Base-by-base conservation (phyloP, 2,113 vertebrate genomes). In the Aleadryas rufinucha region DNA sequence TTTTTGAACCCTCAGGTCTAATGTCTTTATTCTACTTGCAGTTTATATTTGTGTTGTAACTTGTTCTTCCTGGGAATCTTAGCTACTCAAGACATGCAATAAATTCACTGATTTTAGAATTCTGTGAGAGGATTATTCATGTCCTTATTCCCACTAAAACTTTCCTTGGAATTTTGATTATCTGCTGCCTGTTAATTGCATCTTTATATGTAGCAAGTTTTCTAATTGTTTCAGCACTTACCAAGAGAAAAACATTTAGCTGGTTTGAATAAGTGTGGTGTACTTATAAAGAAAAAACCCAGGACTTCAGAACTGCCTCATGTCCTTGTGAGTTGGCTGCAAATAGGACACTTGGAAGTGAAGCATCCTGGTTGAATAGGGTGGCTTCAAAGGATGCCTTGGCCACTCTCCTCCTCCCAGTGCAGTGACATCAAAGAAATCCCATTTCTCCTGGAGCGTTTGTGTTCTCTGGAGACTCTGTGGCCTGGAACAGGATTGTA, bases 381-480 rank as follows among this genome's bases (percentile, higher is more conserved):
- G 16, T 31, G 57, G 17, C 42, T 90, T 80, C 68, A 76, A 39
- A 0, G 11, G 49, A 44, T 79, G 10, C 47, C 52, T 91, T 78
- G 84, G 77, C 65, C 72, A 54, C 39, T 89, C 66, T 66, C 23
- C 42, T 57, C 47, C 83, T 77, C 57, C 47, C 42, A 39, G 7
- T 78, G 42, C 72, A 84, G 47, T 81, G 87, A 89, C 89, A 93
- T 94, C 69, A 93, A 93, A 86, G 91, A 89, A 87, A 91, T 92
- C 94, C 9, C 68, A 50, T 70, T 91, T 79, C 41, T 77, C 16
- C 75, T 89, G 76, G 28, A 79, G 35, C 35, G 8, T 45, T 53
- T 81, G 28, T 72, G 41, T 59, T 92, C 53, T 69, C 59, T 13
- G 14, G 81, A 63, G 57, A 41, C 20, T 63, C 68, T 87, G 77